Base-by-base conservation (phyloP, 2,888 invertebrate species). In the Melitaea athalia region DNA sequence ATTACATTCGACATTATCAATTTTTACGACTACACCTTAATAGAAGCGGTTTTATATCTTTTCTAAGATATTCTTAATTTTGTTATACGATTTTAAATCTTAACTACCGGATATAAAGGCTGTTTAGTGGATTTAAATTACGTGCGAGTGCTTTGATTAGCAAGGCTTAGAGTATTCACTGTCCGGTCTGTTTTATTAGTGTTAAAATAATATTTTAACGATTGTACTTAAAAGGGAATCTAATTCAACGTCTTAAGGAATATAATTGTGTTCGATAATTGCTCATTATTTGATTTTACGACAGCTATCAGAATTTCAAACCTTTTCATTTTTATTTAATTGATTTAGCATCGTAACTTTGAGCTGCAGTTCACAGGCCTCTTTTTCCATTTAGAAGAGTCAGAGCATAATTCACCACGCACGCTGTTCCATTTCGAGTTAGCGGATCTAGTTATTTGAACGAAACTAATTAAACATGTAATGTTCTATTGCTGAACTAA, bases 11-110 rank as follows among this genome's bases (percentile, higher is more conserved):
- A 79, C 82, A 79, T 84, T 85, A 83, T 82, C 81, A 80, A 81
- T 83, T 85, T 88, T 88, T 87, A 88, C 83, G 85, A 85, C 81
- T 75, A 75, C 73, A 75, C 80, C 78, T 80, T 85, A 81, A 85
- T 85, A 84, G 85, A 84, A 79, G 76, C 77, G 77, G 78, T 78
- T 75, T 80, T 77, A 78, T 70, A 75, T 75, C 72, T 70, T 42
- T 38, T 70, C 79, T 72, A 78, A 62, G 43, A 72, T 50, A 67
- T 71, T 70, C n/a, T 63, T 57, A 64, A 55, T 11, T 60, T 8
- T n/a, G 10, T 64, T 63, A 68, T 67, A 42, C 67, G 53, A 73
- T 76, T 75, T 75, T 77, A 73, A 73, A 71, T 64, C 77, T 74
- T 76, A 81, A 38, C 52, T 4, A 3, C 50, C 33, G 47, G 15